A percentile compares a stretch with the other conserved stretches of the same genome.
These are phyloP conservation scores for Hyalella azteca DNA, from an alignment of 2,888 invertebrate species.

Conservation along the genomic window DNA sequence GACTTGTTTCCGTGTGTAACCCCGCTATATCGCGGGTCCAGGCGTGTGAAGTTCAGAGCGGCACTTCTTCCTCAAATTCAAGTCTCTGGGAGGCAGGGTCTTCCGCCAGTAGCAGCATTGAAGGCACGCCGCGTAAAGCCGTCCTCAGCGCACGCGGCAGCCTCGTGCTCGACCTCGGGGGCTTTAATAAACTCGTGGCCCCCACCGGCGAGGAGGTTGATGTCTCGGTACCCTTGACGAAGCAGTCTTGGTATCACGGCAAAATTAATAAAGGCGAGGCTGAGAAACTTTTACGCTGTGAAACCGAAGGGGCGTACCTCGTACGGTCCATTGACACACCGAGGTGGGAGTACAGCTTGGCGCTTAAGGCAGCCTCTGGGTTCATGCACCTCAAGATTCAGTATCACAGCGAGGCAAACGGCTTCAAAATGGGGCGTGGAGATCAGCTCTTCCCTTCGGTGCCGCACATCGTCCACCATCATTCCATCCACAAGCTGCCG, in stretches of 20 bases:
- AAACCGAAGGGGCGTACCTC: constrained; percentile 90
- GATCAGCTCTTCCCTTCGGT: constrained; percentile 90
- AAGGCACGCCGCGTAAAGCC: constrained; percentile 49
- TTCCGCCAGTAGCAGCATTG: constrained; percentile 54
- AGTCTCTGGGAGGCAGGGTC: constrained; percentile 56
- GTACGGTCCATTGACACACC: constrained; percentile 93
- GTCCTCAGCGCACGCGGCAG: constrained; percentile 49
- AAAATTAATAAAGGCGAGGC: constrained; percentile 89
- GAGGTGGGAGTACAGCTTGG: constrained; percentile 90
- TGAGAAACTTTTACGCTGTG: constrained; percentile 81
- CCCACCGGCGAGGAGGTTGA: constrained; percentile 77
- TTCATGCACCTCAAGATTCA: constrained; percentile 98
- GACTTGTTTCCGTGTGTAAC: constrained; percentile 19
- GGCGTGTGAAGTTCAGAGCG: constrained; percentile 40
- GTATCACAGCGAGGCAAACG: constrained; percentile 74
- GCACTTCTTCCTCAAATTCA: constrained; percentile 57
- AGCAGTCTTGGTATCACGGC: constrained; percentile 98
- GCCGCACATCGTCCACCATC: constrained; percentile 93
- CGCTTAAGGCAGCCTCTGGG: constrained; percentile 92
- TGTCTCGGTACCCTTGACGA: constrained; percentile 79
- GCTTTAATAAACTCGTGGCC: constrained; percentile 67
- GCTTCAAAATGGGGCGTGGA: constrained; percentile 89
- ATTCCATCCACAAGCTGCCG: constrained; percentile 89
- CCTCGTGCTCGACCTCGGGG: constrained; percentile 66
- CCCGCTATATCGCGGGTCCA: constrained; percentile 49